Base-by-base conservation (phyloP, 1,140 invertebrate genomes). In the Amyelois transitella region DNA sequence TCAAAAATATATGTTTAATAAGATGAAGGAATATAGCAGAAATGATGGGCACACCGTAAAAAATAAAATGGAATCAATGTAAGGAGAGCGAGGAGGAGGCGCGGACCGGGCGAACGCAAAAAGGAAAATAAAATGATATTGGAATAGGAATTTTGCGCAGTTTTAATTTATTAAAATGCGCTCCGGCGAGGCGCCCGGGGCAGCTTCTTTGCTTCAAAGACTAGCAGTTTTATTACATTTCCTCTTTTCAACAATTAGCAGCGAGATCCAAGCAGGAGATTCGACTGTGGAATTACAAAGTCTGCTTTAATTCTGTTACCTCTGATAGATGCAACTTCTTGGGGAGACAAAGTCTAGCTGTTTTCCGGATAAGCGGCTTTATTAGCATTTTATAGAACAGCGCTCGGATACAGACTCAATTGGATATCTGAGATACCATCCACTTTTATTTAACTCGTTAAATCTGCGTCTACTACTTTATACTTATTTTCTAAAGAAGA, bases 161-260 rank as follows among this genome's bases (percentile, higher is more conserved):
- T 85, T 87, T 86, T 85, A 85, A 87, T 85, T 85, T 87, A 85
- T 87, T 85, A 85, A 87, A 84, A 87, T 84, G 76, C 69, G 69
- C 71, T 78, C 68, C 66, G 68, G 21, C 68, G 64, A 72, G 69
- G 64, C 71, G 77, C 72, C 64, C 71, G 68, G 69, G 70, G 76
- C 62, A 71, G 75, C 75, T 73, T 73, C 81, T 84, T 76, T 77
- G 75, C 73, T 75, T 85, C 81, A 86, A 86, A 87, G 81, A 78
- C 80, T 75, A 76, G 77, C 72, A 73, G 77, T 83, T 83, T 87
- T 83, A 86, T 81, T 83, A 80, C 77, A 76, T 82, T 82, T 77
- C 75, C 75, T 71, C 77, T 75, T 81, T 82, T 60, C 75, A 75
- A 76, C 81, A 85, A 86, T 83, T 85, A 86, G 78, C 76, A 74